Conservation (phyloP, 2,888 invertebrate genomes). For the Seira sanloemensis region DNA sequence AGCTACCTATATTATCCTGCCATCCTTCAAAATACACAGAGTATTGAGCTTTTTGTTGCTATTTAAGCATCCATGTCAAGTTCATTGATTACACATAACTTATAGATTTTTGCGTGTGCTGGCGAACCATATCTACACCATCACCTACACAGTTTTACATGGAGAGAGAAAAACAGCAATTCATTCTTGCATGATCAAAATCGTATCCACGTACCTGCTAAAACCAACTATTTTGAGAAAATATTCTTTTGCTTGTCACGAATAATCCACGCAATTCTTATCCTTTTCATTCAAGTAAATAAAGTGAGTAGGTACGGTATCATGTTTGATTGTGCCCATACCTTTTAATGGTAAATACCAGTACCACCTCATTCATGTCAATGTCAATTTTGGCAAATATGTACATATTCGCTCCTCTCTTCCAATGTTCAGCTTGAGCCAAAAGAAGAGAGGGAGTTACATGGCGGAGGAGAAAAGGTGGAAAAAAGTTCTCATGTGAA, state of each 20-base stretch:
- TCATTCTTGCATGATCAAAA: neutral
- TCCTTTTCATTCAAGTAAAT: neutral
- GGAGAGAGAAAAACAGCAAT: neutral
- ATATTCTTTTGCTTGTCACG: neutral
- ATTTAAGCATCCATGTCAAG: neutral
- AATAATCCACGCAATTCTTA: neutral
- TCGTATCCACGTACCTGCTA: neutral
- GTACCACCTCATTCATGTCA: neutral
- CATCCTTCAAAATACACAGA: neutral
- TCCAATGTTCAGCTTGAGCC: too few species aligned
- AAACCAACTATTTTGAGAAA: neutral
- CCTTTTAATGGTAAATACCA: neutral
- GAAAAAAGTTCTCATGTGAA: neutral
- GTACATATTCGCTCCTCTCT: neutral
- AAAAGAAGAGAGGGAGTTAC: too few species aligned
- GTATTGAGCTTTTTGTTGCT: neutral
- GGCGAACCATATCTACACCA: neutral
- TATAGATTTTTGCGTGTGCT: neutral
- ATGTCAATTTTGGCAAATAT: slow-evolving; percentile 4
- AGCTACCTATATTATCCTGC: neutral
- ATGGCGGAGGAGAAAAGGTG: neutral
- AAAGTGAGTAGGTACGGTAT: neutral
- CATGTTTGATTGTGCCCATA: neutral
- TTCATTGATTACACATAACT: slow-evolving; percentile 4
- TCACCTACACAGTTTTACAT: neutral